phyloP scores from a whole-genome alignment of 2,113 vertebrate species.

The Drymodes brunneopygia region DNA sequence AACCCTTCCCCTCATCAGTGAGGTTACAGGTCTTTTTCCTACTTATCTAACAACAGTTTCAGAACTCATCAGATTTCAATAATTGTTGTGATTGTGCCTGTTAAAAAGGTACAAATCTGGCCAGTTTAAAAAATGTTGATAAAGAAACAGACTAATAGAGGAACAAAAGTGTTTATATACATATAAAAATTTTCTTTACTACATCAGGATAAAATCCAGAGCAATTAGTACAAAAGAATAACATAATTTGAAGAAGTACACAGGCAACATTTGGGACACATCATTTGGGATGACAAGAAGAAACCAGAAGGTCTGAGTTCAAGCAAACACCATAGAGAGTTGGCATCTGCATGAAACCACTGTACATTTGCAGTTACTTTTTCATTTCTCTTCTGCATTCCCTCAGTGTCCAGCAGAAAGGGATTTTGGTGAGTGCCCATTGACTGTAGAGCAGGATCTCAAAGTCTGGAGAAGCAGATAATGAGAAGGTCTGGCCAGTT shows the following conservation, averaged over 20 bases:
- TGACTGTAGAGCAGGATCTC: background rate
- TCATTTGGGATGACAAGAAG: background rate
- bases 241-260: background rate
- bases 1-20: rapidly evolving
- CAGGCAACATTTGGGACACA: background rate
- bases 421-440: background rate
- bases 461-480: background rate
- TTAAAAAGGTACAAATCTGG: background rate
- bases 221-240: background rate
- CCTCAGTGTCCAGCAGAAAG: background rate
- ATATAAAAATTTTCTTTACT: background rate
- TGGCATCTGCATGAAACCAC: background rate
- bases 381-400: background rate
- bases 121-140: background rate
- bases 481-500: background rate
- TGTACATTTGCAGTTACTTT: background rate
- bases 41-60: background rate
- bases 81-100: background rate
- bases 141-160: background rate
- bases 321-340: background rate
- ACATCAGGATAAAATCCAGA: background rate
- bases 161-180: background rate
- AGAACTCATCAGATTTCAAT: background rate
- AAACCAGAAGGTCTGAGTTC: background rate
- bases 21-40: background rate